Percentiles rank a stretch among this genome's conserved stretches.
These are phyloP conservation scores for Caenorhabditis sp. DNA, from an alignment of 2,888 invertebrate species.

Conservation along the genomic window DNA sequence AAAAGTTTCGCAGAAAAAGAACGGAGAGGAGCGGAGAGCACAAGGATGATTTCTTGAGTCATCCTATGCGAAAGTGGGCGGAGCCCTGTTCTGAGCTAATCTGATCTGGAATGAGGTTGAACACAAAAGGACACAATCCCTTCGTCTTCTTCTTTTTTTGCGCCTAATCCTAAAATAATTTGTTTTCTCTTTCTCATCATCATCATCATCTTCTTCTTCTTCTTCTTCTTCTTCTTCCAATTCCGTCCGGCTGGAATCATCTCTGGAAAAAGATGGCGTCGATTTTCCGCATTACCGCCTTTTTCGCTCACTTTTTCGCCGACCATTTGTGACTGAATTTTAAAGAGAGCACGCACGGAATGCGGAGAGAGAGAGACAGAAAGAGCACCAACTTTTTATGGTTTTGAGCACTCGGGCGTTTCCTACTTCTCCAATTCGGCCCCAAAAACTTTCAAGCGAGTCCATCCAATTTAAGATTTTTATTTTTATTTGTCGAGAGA, in stretches of 20 bases:
- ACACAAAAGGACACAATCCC: not conserved
- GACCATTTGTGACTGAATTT: constrained; percentile 8
- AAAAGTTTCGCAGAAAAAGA: not conserved
- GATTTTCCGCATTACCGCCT: too few relatives aligned
- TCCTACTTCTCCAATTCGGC: constrained; percentile 7
- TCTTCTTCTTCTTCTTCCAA: constrained; percentile 1
- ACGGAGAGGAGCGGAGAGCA: not conserved
- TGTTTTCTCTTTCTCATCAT: constrained; percentile 22
- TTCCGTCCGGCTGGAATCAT: too few relatives aligned
- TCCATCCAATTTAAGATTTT: not conserved
- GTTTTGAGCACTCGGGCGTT: constrained; percentile 45
- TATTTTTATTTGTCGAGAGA: too few relatives aligned
- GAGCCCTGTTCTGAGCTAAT: not conserved
- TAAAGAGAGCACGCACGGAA: constrained; percentile 1
- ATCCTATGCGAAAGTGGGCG: constrained; percentile 2
- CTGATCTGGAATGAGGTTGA: not conserved
- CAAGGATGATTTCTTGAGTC: not conserved
- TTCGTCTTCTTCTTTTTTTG: not conserved
- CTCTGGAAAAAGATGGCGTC: too few relatives aligned
- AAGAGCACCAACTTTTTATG: constrained; percentile 29
- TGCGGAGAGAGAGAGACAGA: not conserved
- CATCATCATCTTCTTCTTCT: not conserved
- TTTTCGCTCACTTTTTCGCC: not conserved
- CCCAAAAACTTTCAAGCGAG: too few relatives aligned
- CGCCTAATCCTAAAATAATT: constrained; percentile 46